A percentile compares a stretch with the other conserved stretches of the same genome.
Conservation (phyloP, 2,113 vertebrate species). For the Antechinus flavipes region DNA sequence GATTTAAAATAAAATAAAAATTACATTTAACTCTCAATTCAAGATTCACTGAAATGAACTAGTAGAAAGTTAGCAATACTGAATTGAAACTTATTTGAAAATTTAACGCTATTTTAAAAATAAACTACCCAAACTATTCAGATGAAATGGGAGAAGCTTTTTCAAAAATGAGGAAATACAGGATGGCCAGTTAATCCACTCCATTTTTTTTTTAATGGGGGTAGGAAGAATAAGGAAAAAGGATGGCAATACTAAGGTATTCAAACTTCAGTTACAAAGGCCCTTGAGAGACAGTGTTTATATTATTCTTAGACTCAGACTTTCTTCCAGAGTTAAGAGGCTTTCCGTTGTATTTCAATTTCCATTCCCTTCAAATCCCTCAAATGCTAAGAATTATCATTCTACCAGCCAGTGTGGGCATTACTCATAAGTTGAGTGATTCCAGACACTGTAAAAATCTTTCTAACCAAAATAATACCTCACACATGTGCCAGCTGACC, state of each 20-base stretch:
- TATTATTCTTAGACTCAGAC: not conserved
- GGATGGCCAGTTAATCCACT: conserved; percentile 52
- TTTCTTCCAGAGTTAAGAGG: conserved; percentile 56
- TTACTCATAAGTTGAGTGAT: conserved; percentile 60
- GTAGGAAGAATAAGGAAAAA: conserved; percentile 19
- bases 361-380: conserved; percentile 52
- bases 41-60: conserved; percentile 30
- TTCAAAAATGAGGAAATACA: conserved; percentile 63
- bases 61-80: conserved; percentile 41
- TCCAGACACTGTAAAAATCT: conserved; percentile 37
- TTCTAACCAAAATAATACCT: conserved; percentile 53
- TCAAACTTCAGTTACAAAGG: not conserved
- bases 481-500: not conserved
- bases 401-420: conserved; percentile 46
- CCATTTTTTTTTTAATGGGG: conserved; percentile 42
- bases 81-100: conserved; percentile 48
- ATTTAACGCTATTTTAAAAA: conserved; percentile 60
- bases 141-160: conserved; percentile 51
- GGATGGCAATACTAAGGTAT: conserved; percentile 26
- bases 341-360: conserved; percentile 52
- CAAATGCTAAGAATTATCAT: conserved; percentile 55
- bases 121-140: conserved; percentile 54
- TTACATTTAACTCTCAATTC: not conserved
- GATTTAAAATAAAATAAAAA: conserved; percentile 48
- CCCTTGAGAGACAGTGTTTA: conserved; percentile 35